Percentiles rank a stretch among this genome's conserved stretches.
These are phyloP conservation scores for Calosoma granatense DNA, from an alignment of 1,140 invertebrate species.

Conservation along the genomic window DNA sequence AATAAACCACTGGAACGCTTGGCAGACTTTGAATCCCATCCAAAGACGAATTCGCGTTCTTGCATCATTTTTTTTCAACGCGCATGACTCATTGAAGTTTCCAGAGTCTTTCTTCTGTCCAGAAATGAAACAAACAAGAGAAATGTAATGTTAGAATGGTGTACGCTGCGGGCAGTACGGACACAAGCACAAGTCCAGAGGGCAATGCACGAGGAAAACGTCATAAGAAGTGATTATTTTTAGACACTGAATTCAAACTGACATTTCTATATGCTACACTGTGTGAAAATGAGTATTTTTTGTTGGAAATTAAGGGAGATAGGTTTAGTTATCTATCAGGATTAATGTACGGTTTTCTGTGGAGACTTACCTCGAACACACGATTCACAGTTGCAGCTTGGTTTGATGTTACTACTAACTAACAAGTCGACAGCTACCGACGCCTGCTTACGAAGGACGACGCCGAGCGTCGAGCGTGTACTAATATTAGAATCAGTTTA, in stretches of 20 bases:
- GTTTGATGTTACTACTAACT: neutral
- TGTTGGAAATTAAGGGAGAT: too few species aligned
- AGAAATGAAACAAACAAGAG: too few species aligned
- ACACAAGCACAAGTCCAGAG: neutral
- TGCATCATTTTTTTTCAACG: neutral
- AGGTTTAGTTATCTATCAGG: too few species aligned
- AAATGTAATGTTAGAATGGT: neutral
- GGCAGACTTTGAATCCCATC: slow-evolving; percentile 28
- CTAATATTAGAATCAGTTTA: slow-evolving; percentile 3
- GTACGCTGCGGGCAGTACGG: neutral
- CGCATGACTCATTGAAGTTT: neutral
- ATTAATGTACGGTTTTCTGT: too few species aligned
- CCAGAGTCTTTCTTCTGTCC: too few species aligned
- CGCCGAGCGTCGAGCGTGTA: neutral
- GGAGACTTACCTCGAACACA: neutral
- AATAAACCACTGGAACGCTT: slow-evolving; percentile 37
- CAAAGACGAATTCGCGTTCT: slow-evolving; percentile 13
- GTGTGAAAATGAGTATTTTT: neutral
- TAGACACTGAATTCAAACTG: too few species aligned
- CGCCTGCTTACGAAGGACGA: neutral
- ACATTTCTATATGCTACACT: too few species aligned
- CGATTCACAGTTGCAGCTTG: neutral
- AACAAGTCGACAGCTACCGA: neutral
- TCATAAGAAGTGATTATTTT: neutral
- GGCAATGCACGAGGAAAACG: neutral